These are phyloP conservation scores for Leptogaster cylindrica DNA, from an alignment of 2,888 invertebrate species.

Conservation along the genomic window DNA sequence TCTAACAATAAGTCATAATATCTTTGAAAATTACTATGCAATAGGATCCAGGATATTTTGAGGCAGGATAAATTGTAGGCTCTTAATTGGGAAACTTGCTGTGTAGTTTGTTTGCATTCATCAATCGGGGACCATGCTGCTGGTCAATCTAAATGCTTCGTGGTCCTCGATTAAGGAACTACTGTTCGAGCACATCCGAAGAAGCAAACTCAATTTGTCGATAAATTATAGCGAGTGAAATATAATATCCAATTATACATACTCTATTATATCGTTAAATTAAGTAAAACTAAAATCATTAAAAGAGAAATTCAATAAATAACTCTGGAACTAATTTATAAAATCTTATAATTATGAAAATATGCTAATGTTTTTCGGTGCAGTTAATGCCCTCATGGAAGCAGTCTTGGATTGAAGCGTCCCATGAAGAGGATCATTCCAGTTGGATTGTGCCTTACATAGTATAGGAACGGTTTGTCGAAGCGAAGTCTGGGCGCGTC, in stretches of 20 bases:
- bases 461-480: slow-evolving; percentile 87
- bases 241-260: not conserved
- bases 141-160: not conserved
- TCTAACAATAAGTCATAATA: slow-evolving; percentile 31
- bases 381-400: slow-evolving; percentile 65
- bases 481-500: slow-evolving; percentile 78
- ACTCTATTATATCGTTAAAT: not conserved
- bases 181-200: not conserved
- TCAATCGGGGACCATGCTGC: slow-evolving; percentile 32
- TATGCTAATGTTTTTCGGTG: slow-evolving; percentile 17
- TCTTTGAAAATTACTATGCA: slow-evolving; percentile 26
- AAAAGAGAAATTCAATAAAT: slow-evolving; percentile 29
- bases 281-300: slow-evolving; percentile 11
- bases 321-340: slow-evolving; percentile 13
- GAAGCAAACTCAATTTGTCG: slow-evolving; percentile 4
- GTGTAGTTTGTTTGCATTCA: slow-evolving; percentile 13
- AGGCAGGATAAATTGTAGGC: slow-evolving; percentile 1
- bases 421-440: slow-evolving; percentile 89
- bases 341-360: slow-evolving; percentile 21
- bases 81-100: slow-evolving; percentile 6
- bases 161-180: slow-evolving; percentile 31
- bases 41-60: slow-evolving; percentile 14
- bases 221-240: not conserved
- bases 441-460: slow-evolving; percentile 89
- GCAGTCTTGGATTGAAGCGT: slow-evolving; percentile 81